Evolutionary conservation across 2,888 invertebrate genomes (phyloP), one percentile per base, ranked within the genome.

Genomic region (Neocrepidodera transversa): DNA sequence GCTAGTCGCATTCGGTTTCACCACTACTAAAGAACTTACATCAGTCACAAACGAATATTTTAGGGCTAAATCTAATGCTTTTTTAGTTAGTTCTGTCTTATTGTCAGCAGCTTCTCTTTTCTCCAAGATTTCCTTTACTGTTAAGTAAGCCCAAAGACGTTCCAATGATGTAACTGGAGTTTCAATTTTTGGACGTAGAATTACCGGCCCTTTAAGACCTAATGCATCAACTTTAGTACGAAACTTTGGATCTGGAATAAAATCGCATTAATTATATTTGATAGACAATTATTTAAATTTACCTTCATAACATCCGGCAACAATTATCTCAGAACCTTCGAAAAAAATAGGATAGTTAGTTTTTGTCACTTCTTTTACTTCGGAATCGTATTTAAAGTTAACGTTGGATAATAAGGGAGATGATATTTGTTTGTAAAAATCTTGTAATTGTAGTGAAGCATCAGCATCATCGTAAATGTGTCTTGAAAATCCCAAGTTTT

Each of bases 391-490:
- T 23, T 82, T 81, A 54, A 89, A 84, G 69, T 88, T 82, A 1
- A 89, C 83, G 69, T 88, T 82, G 1, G 85, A 79, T 48, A 89
- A 79, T 10, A 88, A 79, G 0, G 89, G 89, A 7, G 86, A 85
- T 0, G 88, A 83, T 53, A 90, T 85, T 77, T 87, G 85, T 17
- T 81, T 80, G 79, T 87, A 87, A 78, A 87, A 87, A 72, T 84
- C 83, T 35, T 82, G 79, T 47, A 90, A 79, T 74, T 89, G 89
- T 35, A 85, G 76, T 56, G 84, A 82, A 1, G 88, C 86, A 74
- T 88, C 88, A 0, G 86, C 80, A 18, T 84, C 86, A 72, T 86
- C 87, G 76, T 88, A 88, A 65, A 90, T 88, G 74, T 86, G 85
- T 1, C 87, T 79, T 69, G 86, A 84, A 75, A 87, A 86, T 1